Evolutionary conservation across 2,888 invertebrate genomes (phyloP).

Genomic region (Drosophila greeni): DNA sequence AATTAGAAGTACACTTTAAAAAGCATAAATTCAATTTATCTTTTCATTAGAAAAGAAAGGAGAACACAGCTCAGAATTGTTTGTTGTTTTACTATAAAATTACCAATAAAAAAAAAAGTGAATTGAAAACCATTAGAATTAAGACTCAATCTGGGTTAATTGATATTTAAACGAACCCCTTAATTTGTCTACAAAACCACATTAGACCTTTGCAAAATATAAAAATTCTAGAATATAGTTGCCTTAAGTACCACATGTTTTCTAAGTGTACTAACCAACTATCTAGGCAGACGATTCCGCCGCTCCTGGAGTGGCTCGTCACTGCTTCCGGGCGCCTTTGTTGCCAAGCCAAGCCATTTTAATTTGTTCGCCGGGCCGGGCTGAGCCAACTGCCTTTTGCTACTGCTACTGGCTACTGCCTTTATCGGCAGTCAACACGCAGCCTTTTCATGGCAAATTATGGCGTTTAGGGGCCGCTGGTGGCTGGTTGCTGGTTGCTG

Average conservation of each 20-base stretch:
- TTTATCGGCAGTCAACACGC: slow-evolving; percentile 72
- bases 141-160: too few species aligned
- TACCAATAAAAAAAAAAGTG: too few species aligned
- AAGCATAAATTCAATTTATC: not conserved
- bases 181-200: not conserved
- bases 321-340: slow-evolving; percentile 47
- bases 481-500: slow-evolving; percentile 8
- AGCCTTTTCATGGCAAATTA: slow-evolving; percentile 72
- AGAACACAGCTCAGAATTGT: accelerated
- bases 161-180: not conserved
- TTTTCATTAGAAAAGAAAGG: not conserved
- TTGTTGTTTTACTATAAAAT: not conserved
- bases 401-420: slow-evolving; percentile 25
- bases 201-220: not conserved
- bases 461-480: slow-evolving; percentile 59
- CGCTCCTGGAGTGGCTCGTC: slow-evolving; percentile 28
- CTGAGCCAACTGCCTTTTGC: slow-evolving; percentile 23
- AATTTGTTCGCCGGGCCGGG: slow-evolving; percentile 60
- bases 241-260: not conserved
- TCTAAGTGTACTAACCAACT: slow-evolving; percentile 44
- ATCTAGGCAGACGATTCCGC: slow-evolving; percentile 49
- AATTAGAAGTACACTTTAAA: slow-evolving; percentile 35
- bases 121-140: not conserved
- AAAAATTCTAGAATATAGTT: too few species aligned
- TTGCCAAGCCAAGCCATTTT: slow-evolving; percentile 65